phyloP scores from a whole-genome alignment of 2,113 vertebrate species.

The Embiotoca jacksoni region DNA sequence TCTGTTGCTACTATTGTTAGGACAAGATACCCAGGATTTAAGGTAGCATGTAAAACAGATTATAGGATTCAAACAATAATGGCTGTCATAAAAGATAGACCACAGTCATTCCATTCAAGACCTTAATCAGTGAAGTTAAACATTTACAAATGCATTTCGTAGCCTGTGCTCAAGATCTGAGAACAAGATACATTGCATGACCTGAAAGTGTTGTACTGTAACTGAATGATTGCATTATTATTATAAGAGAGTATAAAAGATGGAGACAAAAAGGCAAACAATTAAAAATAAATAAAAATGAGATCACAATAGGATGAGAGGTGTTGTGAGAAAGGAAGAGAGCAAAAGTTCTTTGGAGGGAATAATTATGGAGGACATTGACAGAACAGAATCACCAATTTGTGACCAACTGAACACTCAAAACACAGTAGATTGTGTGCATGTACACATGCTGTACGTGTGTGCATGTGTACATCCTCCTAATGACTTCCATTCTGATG shows the following conservation, averaged over 20 bases:
- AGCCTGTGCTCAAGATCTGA: slow-evolving; percentile 8
- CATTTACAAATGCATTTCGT: background rate
- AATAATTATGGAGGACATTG: slow-evolving; percentile 50
- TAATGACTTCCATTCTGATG: slow-evolving; percentile 34
- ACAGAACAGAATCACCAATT: slow-evolving; percentile 31
- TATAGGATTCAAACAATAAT: background rate
- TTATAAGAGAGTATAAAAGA: slow-evolving; percentile 10
- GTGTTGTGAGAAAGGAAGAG: slow-evolving; percentile 1
- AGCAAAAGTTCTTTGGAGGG: slow-evolving; percentile 21
- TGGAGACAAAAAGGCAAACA: background rate
- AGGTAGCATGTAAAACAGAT: slow-evolving; percentile 12
- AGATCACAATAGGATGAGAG: slow-evolving; percentile 21
- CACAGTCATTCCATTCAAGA: background rate
- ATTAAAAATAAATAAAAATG: background rate
- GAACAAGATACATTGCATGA: background rate
- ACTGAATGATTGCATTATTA: slow-evolving; percentile 15
- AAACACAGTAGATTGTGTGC: slow-evolving; percentile 3
- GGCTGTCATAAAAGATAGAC: background rate
- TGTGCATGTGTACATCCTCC: slow-evolving; percentile 1
- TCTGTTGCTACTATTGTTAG: background rate
- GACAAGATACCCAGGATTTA: background rate
- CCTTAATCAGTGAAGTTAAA: background rate
- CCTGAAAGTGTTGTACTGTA: background rate
- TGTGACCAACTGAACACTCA: slow-evolving; percentile 43
- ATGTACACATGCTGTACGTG: background rate